phyloP scores from a whole-genome alignment of 2,113 vertebrate species.

The Grallaria varia region DNA sequence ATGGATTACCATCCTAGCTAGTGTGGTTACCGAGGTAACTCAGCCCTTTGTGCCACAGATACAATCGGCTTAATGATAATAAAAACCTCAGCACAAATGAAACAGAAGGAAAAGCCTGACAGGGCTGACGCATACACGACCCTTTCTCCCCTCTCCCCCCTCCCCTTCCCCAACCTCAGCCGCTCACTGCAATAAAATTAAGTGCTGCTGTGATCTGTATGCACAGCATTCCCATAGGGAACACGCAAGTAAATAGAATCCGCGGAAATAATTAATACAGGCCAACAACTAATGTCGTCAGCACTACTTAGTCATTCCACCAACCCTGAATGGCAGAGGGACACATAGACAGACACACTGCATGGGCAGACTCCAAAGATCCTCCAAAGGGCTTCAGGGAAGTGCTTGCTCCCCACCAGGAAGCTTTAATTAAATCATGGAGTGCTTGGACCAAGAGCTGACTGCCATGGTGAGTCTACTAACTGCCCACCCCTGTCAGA shows the following conservation, averaged over 20 bases:
- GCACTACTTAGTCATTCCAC: slow-evolving; percentile 43
- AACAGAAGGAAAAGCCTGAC: slow-evolving; percentile 64
- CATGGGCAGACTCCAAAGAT: not conserved
- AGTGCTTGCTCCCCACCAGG: not conserved
- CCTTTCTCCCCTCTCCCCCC: slow-evolving; percentile 18
- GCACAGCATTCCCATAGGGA: slow-evolving; percentile 51
- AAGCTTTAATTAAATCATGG: not conserved
- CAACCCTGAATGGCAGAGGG: not conserved
- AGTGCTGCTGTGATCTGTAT: slow-evolving; percentile 50
- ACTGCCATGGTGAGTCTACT: not conserved
- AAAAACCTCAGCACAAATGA: slow-evolving; percentile 66
- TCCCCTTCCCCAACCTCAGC: slow-evolving; percentile 3
- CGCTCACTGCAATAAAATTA: slow-evolving; percentile 49
- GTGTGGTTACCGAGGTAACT: slow-evolving; percentile 78
- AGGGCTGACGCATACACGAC: slow-evolving; percentile 45
- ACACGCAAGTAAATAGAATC: slow-evolving; percentile 27
- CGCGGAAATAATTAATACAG: slow-evolving; percentile 53
- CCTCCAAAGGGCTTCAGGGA: not conserved
- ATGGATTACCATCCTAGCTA: slow-evolving; percentile 70
- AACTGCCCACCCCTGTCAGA: not conserved
- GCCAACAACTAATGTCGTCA: slow-evolving; percentile 28
- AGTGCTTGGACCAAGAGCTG: not conserved
- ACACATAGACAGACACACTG: not conserved
- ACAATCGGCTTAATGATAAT: slow-evolving; percentile 72
- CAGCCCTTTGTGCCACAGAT: slow-evolving; percentile 68